Evolutionary conservation across 2,113 vertebrate species (phyloP).

Genomic region (Salminus brasiliensis): DNA sequence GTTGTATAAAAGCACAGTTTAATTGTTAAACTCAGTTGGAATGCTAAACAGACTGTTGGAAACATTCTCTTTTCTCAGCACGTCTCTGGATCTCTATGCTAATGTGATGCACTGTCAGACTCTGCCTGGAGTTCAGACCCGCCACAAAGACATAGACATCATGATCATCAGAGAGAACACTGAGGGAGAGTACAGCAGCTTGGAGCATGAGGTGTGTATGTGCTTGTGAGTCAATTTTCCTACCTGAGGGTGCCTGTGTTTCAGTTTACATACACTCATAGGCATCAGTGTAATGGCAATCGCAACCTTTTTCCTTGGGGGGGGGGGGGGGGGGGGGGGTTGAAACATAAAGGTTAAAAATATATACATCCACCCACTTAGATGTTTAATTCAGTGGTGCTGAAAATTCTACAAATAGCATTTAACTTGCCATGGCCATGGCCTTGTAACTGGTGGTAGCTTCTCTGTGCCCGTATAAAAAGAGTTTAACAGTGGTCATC

Average conservation of each 20-base stretch:
- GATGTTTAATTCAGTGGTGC: too few relatives aligned
- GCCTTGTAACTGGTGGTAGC: too few relatives aligned
- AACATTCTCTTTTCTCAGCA: slow-evolving; percentile 63
- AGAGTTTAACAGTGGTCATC: too few relatives aligned
- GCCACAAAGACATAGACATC: slow-evolving; percentile 81
- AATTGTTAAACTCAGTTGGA: neutral
- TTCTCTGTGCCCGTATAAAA: too few relatives aligned
- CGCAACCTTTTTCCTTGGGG: too few relatives aligned
- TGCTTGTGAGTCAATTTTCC: too few relatives aligned
- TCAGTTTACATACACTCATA: neutral
- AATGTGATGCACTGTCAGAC: slow-evolving; percentile 86
- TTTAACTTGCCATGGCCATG: too few relatives aligned
- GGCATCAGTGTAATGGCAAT: too few relatives aligned
- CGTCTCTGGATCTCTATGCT: slow-evolving; percentile 83
- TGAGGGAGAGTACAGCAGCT: slow-evolving; percentile 86
- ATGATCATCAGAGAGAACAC: slow-evolving; percentile 86
- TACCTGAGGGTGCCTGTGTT: neutral
- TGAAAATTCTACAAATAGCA: too few relatives aligned
- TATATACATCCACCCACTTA: too few relatives aligned
- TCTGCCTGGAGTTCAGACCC: slow-evolving; percentile 79
- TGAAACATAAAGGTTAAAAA: neutral
- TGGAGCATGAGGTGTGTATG: slow-evolving; percentile 85
- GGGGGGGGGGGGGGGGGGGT: too few relatives aligned
- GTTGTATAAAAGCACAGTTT: neutral
- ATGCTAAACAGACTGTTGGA: neutral